Base-by-base conservation (phyloP, 2,888 invertebrate genomes). In the Cordilura impudica region DNA sequence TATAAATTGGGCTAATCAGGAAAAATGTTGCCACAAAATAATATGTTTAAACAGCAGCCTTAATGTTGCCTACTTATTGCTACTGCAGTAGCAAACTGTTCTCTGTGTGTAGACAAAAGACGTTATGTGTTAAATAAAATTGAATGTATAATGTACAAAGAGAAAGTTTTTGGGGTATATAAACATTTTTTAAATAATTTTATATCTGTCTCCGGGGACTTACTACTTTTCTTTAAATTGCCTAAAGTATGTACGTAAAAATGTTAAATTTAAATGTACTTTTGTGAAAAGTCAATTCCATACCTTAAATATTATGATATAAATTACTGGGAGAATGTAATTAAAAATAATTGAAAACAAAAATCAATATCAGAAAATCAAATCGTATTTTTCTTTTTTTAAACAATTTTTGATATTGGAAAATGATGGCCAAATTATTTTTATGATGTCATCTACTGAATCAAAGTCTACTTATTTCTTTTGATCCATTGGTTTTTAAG, bases 21-120 rank as follows among this genome's bases (percentile, higher is more conserved):
- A 71, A 63, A 74, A 74, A 74, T 79, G 45, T 71, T 79, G 54
- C 78, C 78, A 71, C 78, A 74, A 71, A 74, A 79, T 79, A 56
- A 61, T 71, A 53, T 14, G 39, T 56, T 74, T 61, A 26, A 66
- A 51, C 51, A 67, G 61, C 51, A 60, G 35, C 6, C 45, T 18
- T 58, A 29, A 45, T 26, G 26, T 60, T 49, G 35, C 7, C 54
- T 56, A 47, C 39, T 69, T 70, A 74, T 61, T 54, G 54, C 60
- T 53, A 66, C 63, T 60, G 69, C 74, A 70, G 47, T 70, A 29
- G 47, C 35, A 43, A 69, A 70, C 70, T 47, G 14, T 66, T 66
- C 53, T 54, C 18, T 70, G 10, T n/a, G 23, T 35, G 16, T 29
- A 51, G 31, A 21, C 35, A 66, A 49, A 56, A 14, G 31, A 35